Conservation (phyloP, 1,140 invertebrate species). For the Muscidifurax raptorellus region DNA sequence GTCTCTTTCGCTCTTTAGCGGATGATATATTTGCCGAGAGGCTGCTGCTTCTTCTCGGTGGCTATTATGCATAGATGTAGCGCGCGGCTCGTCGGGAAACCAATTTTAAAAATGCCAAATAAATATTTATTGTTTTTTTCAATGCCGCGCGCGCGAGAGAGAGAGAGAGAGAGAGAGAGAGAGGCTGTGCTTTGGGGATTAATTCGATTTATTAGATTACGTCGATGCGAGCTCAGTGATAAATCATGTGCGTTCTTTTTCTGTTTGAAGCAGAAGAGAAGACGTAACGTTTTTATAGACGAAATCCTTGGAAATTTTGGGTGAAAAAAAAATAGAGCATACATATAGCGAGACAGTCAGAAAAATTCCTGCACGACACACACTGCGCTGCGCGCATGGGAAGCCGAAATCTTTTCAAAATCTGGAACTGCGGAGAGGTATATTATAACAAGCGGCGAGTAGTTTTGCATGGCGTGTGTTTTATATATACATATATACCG, state of each 20-base stretch:
- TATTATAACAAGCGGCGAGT: background rate
- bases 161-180: no score
- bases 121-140: slow-evolving; percentile 48
- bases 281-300: no score
- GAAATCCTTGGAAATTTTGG: no score
- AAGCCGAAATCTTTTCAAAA: no score
- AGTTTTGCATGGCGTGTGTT: slow-evolving; percentile 15
- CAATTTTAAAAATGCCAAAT: slow-evolving; percentile 51
- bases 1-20: slow-evolving; percentile 42
- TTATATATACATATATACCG: no score
- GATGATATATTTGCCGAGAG: slow-evolving; percentile 49
- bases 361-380: no score
- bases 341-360: no score
- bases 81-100: background rate
- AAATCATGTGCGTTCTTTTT: background rate
- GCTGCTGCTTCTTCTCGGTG: background rate
- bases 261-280: no score
- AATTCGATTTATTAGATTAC: slow-evolving; percentile 43
- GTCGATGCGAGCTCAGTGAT: background rate
- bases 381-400: no score
- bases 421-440: no score
- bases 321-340: no score
- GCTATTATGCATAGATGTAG: background rate
- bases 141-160: no score
- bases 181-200: background rate